Evolutionary conservation across 2,888 invertebrate species (phyloP), one percentile per base, ranked within the genome.

Genomic region (Drepana falcataria): DNA sequence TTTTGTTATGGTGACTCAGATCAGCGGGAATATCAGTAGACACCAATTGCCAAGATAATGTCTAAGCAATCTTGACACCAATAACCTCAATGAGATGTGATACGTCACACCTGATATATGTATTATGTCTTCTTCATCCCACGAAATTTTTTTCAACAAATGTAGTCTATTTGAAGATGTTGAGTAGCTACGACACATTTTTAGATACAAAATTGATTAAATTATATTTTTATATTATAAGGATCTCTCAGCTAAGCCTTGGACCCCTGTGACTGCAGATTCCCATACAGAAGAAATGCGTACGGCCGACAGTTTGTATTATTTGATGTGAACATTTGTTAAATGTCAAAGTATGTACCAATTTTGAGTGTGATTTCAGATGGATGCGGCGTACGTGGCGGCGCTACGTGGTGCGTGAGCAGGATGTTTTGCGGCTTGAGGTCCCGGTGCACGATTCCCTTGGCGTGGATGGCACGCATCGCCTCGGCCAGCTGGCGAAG

Each of bases 361-460:
- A 98, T 98, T 94, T 99, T 99, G 54, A 99, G 93, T 59, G 94
- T 95, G 67, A 99, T 98, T 83, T 98, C 96, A 9, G 94, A 92
- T 53, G 94, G 95, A 70, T 94, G 93, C 6, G 96, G 96, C 55
- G 95, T 94, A 61, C 90, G 87, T 4, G 88, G 89, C 56, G 91
- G 87, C 49, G 85, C 78, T 35, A 83, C 95, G 92, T 85, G 94
- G 85, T 98, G 96, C 74, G 98, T 97, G 64, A 99, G 93, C 60
- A 99, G 92, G 79, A 99, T 99, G 91, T 99, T 99, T 92, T 99
- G 99, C 52, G 99, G 99, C 87, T 99, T 99, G 79, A 99, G 93
- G 92, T 99, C 99, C 71, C 99, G 93, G 87, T 99, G 99, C 59
- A 99, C 98, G 77, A 99, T 98, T 70, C 98, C 99, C 92, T 99